phyloP scores from a whole-genome alignment of 2,797 vertebrate species.

The Oreortyx pictus region DNA sequence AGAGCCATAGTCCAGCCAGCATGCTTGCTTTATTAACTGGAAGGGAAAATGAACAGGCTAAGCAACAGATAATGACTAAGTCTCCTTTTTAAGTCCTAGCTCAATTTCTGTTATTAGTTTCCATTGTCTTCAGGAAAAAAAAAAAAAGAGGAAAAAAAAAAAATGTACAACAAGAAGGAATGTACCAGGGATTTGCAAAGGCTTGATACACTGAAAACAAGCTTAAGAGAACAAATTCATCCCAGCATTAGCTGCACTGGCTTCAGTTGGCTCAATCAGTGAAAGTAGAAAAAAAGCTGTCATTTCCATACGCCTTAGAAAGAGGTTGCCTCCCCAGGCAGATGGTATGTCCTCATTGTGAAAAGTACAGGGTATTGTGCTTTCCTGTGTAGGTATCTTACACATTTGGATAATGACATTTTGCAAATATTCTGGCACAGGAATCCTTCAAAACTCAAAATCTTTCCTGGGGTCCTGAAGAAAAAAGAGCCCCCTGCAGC shows the following conservation, averaged over 20 bases:
- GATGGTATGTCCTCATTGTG: background rate
- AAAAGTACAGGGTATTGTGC: background rate
- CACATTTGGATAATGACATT: background rate
- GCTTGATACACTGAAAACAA: background rate
- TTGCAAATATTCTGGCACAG: background rate
- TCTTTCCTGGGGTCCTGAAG: background rate
- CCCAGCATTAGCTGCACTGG: background rate
- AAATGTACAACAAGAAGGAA: background rate
- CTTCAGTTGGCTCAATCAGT: background rate
- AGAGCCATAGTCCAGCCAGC: background rate
- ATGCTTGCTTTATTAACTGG: background rate
- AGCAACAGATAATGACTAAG: background rate
- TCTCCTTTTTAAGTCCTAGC: background rate
- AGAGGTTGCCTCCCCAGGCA: background rate
- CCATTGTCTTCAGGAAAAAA: background rate
- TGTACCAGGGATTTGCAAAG: background rate
- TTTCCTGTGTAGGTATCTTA: background rate
- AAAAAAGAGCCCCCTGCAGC: background rate
- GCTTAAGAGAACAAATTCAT: constrained; percentile 2
- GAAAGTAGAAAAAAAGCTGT: background rate
- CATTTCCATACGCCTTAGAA: background rate
- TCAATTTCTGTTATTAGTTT: background rate
- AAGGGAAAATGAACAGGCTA: background rate
- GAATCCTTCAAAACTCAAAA: constrained; percentile 11
- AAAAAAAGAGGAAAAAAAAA: background rate